Conservation (phyloP, 2,888 invertebrate species). For the Ramazzottius varieornatus region DNA sequence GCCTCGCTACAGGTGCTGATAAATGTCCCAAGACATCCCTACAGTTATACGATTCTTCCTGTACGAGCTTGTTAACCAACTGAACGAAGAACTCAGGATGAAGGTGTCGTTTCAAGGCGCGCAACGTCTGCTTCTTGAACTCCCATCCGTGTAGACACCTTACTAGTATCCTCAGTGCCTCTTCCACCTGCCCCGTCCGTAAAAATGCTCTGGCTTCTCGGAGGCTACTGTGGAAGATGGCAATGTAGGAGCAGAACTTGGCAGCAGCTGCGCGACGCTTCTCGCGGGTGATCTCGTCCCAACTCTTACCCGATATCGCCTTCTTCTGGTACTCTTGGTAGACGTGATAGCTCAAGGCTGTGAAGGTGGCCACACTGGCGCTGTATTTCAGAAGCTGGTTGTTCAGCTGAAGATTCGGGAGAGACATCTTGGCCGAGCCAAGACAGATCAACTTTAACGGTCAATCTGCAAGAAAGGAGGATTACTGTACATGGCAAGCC, state of each 20-base stretch:
- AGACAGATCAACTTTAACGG: background rate
- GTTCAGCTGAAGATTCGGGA: background rate
- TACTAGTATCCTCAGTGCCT: background rate
- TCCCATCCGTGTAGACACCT: background rate
- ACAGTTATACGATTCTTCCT: background rate
- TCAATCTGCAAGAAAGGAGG: too few species aligned
- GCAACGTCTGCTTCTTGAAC: background rate
- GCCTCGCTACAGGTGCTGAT: background rate
- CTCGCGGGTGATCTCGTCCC: background rate
- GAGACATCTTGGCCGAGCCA: background rate
- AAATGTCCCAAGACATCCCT: background rate
- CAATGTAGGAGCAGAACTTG: background rate
- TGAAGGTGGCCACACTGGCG: background rate
- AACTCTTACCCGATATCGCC: background rate
- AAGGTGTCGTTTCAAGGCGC: background rate
- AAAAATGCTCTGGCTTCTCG: background rate
- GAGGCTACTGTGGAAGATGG: background rate
- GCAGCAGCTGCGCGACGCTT: background rate
- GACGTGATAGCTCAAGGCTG: background rate
- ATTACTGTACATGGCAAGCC: too few species aligned
- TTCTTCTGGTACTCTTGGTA: slow-evolving; percentile 1
- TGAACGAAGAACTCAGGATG: background rate
- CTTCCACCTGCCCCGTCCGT: background rate
- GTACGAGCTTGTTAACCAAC: background rate
- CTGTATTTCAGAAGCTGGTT: background rate